Conservation (phyloP, 2,113 vertebrate species). For the Laticauda laticaudata region DNA sequence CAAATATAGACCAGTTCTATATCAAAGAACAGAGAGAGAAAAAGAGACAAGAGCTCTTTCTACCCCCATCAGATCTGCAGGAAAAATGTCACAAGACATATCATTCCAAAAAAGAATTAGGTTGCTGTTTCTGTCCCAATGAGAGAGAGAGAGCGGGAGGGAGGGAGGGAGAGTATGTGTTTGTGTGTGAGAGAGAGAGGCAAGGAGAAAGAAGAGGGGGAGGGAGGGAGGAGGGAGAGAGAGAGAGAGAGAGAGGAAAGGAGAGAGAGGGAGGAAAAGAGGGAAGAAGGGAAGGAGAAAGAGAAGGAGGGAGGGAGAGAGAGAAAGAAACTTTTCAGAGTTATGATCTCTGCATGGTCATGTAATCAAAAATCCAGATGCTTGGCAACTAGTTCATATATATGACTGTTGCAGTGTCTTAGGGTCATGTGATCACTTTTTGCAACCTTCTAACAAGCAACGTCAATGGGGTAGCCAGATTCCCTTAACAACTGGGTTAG, state of each 20-base stretch:
- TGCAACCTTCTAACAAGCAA: not conserved
- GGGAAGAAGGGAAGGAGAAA: too few relatives aligned
- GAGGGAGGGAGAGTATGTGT: not conserved
- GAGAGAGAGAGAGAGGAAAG: too few relatives aligned
- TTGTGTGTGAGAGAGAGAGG: not conserved
- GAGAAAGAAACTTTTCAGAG: not conserved
- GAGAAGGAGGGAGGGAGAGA: too few relatives aligned
- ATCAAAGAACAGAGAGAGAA: slow-evolving; percentile 24
- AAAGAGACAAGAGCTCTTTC: slow-evolving; percentile 25
- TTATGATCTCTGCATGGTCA: not conserved
- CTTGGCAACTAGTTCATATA: not conserved
- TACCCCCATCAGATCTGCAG: slow-evolving; percentile 51
- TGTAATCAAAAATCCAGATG: not conserved
- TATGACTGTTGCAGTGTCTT: not conserved
- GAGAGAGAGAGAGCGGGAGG: not conserved
- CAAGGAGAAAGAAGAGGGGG: too few relatives aligned
- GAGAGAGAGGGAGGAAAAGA: too few relatives aligned
- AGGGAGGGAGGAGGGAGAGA: too few relatives aligned
- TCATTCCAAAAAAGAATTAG: slow-evolving; percentile 42
- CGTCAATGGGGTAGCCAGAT: not conserved
- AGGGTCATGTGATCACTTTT: not conserved
- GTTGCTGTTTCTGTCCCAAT: slow-evolving; percentile 44
- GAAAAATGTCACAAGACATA: slow-evolving; percentile 49
- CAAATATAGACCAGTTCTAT: slow-evolving; percentile 38
- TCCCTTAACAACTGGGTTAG: not conserved